A percentile compares a stretch with the other conserved stretches of the same genome.
Conservation (phyloP, 1,140 invertebrate genomes). For the Medauroidea extradentata region DNA sequence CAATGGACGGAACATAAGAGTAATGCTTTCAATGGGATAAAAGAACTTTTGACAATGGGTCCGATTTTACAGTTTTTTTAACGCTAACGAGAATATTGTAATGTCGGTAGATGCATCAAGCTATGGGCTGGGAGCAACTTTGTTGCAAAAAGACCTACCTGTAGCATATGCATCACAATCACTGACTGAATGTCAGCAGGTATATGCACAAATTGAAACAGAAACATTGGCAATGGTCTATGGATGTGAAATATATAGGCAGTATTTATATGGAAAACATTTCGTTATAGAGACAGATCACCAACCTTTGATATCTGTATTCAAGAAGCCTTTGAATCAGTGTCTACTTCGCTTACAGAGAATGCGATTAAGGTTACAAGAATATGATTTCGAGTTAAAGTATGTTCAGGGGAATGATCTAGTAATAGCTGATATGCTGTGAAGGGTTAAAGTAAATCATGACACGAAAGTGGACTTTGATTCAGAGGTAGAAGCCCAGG, state of each 20-base stretch:
- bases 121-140: constrained; percentile 31
- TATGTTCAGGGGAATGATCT: constrained; percentile 27
- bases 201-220: no score
- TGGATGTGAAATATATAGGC: no score
- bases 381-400: constrained; percentile 39
- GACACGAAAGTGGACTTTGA: no score
- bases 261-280: constrained; percentile 24
- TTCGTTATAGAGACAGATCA: constrained; percentile 38
- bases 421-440: constrained; percentile 21
- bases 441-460: background rate
- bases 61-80: constrained; percentile 28
- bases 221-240: no score
- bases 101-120: constrained; percentile 34
- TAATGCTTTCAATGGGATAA: constrained; percentile 25
- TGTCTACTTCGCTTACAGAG: constrained; percentile 38
- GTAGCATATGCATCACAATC: constrained; percentile 38
- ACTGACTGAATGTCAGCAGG: constrained; percentile 15
- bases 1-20: constrained; percentile 25
- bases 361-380: constrained; percentile 38
- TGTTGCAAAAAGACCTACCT: constrained; percentile 29
- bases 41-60: no score
- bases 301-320: no score
- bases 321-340: constrained; percentile 40
- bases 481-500: no score
- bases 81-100: constrained; percentile 20